Evolutionary conservation across 2,888 invertebrate genomes (phyloP).

Genomic region (Hanleya hanleyi): DNA sequence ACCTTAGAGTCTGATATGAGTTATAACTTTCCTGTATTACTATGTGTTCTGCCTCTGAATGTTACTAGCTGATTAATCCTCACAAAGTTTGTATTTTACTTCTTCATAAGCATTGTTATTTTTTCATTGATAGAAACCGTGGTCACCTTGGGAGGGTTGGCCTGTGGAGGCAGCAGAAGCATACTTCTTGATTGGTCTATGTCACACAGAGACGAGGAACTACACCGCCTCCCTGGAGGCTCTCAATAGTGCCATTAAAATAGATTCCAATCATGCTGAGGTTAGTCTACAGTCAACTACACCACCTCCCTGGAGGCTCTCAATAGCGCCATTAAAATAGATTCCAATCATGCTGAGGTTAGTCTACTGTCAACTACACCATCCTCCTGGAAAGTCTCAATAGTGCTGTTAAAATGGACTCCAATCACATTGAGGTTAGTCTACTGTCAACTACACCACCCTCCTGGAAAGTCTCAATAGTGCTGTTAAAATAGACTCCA

Average conservation of each 20-base stretch:
- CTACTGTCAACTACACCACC: too few species aligned
- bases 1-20: too few species aligned
- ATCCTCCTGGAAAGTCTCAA: neutral
- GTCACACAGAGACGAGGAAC: slow-evolving; percentile 66
- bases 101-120: too few species aligned
- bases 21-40: too few species aligned
- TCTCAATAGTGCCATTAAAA: slow-evolving; percentile 70
- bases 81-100: too few species aligned
- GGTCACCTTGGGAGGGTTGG: slow-evolving; percentile 43
- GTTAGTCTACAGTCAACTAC: slow-evolving; percentile 67
- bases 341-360: slow-evolving; percentile 69
- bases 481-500: too few species aligned
- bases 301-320: slow-evolving; percentile 67
- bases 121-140: slow-evolving; percentile 10
- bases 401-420: neutral
- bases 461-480: too few species aligned
- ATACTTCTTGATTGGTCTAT: slow-evolving; percentile 69
- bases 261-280: slow-evolving; percentile 67
- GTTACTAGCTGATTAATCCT: too few species aligned
- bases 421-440: too few species aligned
- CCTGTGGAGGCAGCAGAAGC: slow-evolving; percentile 70
- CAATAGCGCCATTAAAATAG: slow-evolving; percentile 68
- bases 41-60: too few species aligned
- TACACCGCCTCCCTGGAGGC: slow-evolving; percentile 65
- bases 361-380: slow-evolving; percentile 3